Evolutionary conservation across 2,113 vertebrate species (phyloP).

Genomic region (Ammodytes dubius): DNA sequence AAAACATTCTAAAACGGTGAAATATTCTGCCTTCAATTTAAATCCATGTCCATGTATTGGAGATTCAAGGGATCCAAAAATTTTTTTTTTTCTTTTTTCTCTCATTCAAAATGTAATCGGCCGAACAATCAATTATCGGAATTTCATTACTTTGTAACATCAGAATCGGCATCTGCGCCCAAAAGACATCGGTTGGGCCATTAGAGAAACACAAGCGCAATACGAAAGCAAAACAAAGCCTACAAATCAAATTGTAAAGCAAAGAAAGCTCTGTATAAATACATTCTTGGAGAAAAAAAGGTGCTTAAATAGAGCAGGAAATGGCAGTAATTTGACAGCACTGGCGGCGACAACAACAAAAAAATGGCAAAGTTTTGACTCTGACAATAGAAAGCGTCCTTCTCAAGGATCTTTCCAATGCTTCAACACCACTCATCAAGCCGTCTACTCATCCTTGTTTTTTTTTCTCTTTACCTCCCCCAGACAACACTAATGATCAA

Average conservation of each 20-base stretch:
- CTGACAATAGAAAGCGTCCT: slow-evolving; percentile 41
- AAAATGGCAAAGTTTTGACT: slow-evolving; percentile 27
- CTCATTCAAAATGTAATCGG: too few species aligned
- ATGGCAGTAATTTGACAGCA: slow-evolving; percentile 39
- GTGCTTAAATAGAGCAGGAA: slow-evolving; percentile 12
- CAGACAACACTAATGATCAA: slow-evolving; percentile 72
- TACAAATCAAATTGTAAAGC: background rate
- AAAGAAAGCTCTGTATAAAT: background rate
- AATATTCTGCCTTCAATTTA: too few species aligned
- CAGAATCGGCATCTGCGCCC: too few species aligned
- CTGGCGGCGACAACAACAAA: background rate
- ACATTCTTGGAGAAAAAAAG: background rate
- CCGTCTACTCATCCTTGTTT: slow-evolving; percentile 46
- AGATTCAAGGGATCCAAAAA: too few species aligned
- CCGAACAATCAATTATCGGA: too few species aligned
- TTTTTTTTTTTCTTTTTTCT: too few species aligned
- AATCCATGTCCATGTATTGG: too few species aligned
- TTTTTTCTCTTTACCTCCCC: slow-evolving; percentile 39
- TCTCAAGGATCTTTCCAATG: slow-evolving; percentile 50
- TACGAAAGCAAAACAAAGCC: background rate
- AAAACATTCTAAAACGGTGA: too few species aligned
- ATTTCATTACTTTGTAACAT: too few species aligned
- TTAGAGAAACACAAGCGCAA: background rate
- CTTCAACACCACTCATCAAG: slow-evolving; percentile 58
- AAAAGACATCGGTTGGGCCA: too few species aligned